Conservation (phyloP, 2,113 vertebrate species). For the Clupea harengus region DNA sequence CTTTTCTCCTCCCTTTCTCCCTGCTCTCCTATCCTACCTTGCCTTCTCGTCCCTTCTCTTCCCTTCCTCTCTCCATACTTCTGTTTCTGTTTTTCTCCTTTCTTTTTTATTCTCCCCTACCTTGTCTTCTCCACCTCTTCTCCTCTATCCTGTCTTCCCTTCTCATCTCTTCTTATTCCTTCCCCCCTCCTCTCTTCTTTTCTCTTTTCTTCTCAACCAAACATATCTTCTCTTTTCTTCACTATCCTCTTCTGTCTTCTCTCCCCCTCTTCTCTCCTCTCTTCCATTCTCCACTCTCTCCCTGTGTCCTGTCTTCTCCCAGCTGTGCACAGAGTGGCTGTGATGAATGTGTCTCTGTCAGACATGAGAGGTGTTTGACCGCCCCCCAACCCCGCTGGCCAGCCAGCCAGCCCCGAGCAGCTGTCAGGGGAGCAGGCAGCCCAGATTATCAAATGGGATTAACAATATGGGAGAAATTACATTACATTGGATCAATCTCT, state of each 20-base stretch:
- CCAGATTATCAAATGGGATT: conserved; percentile 27
- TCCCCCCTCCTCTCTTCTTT: background rate
- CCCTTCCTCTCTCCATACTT: no score
- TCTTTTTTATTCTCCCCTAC: background rate
- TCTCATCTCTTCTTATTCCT: background rate
- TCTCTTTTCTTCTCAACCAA: background rate
- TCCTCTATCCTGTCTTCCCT: background rate
- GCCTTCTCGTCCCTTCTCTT: background rate
- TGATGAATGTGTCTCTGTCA: conserved; percentile 21
- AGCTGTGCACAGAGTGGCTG: background rate
- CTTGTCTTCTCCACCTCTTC: no score
- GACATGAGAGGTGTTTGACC: conserved; percentile 15
- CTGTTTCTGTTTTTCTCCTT: background rate
- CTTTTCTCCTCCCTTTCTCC: background rate
- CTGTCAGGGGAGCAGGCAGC: background rate
- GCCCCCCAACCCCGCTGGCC: background rate
- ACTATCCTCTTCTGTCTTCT: background rate
- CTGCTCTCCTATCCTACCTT: background rate
- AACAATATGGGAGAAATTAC: background rate
- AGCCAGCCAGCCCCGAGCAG: conserved; percentile 4
- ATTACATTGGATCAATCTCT: background rate
- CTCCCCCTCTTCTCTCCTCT: background rate
- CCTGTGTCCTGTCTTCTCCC: background rate
- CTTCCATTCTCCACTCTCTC: background rate
- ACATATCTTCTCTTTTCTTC: no score